Base-by-base conservation (phyloP, 2,888 invertebrate genomes). In the Geophilus truncorum region DNA sequence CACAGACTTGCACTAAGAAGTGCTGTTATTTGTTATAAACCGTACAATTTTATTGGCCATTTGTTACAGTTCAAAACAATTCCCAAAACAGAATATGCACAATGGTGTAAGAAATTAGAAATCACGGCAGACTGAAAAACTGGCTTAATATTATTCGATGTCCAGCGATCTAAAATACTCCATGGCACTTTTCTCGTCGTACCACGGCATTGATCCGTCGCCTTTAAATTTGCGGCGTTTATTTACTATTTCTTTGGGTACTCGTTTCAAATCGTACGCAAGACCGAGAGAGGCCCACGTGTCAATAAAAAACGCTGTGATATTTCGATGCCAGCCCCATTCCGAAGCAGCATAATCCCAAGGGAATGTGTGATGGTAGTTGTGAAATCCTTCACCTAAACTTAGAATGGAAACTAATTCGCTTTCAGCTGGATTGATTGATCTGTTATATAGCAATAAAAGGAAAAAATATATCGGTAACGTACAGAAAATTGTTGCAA, bases 271-370 rank as follows among this genome's bases (percentile, higher is more conserved):
- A 86, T 96, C 95, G 86, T 95, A 95, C 0, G 94, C 95, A 92
- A 92, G 93, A 23, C 96, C 96, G 83, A 96, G 88, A 86, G 90
- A 91, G 12, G 94, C 92, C 88, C 93, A 93, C 85, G 93, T 90
- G 86, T 95, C 93, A 84, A 95, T 93, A 86, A 94, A 92, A 12
- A 89, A 88, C 0, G 93, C 92, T 0, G 94, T 93, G 84, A 92
- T 88, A 86, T 95, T 95, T 25, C 92, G 87, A 81, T 90, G 83
- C 85, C 85, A 86, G 77, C 94, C 94, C n/a, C 94, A 88, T 86
- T 97, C 96, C 6, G 94, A 92, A 32, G 96, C 93, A 85, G 94
- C 93, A 90, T 96, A 96, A 87, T 96, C 96, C 92, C 94, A 94
- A 0, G 96, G 96, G 87, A 96, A 96, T 0, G 93, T 92, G 87